Percentiles rank a stretch among this genome's conserved stretches.
These are phyloP conservation scores for Punctoribates punctum DNA, from an alignment of 2,888 invertebrate genomes.

Conservation along the genomic window DNA sequence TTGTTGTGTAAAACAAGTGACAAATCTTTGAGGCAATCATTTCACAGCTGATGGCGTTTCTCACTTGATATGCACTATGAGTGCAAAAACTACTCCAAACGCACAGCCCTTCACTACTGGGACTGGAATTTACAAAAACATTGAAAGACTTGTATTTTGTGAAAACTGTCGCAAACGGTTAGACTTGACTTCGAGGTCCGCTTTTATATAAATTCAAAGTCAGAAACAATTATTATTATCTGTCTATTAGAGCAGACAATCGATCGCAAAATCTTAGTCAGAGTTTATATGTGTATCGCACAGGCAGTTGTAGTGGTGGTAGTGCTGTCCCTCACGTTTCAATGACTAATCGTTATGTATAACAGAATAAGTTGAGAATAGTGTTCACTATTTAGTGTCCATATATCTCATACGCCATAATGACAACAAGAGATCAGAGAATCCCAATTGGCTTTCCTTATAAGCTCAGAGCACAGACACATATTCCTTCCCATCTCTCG, in stretches of 20 bases:
- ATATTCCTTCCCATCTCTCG: too few relatives aligned
- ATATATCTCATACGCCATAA: neutral
- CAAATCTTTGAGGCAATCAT: too few relatives aligned
- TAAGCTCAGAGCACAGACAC: neutral
- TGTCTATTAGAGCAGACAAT: neutral
- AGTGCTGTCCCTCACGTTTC: neutral
- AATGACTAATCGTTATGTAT: conserved; percentile 1
- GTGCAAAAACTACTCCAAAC: too few relatives aligned
- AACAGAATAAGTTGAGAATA: neutral
- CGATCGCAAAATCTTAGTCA: neutral
- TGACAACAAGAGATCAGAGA: neutral
- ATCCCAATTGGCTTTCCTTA: neutral
- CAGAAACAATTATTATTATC: neutral
- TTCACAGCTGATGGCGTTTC: too few relatives aligned
- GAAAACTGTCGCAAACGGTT: too few relatives aligned
- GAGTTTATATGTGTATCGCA: too few relatives aligned
- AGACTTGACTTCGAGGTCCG: too few relatives aligned
- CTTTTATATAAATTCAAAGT: neutral
- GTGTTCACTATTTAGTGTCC: neutral
- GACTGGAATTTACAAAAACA: too few relatives aligned
- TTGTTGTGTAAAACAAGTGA: too few relatives aligned
- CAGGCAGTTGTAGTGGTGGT: neutral
- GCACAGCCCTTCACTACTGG: too few relatives aligned
- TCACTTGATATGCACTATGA: too few relatives aligned
- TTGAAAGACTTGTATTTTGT: too few relatives aligned